Evolutionary conservation across 1,140 invertebrate species (phyloP).

Genomic region (Leptinotarsa lineolata): DNA sequence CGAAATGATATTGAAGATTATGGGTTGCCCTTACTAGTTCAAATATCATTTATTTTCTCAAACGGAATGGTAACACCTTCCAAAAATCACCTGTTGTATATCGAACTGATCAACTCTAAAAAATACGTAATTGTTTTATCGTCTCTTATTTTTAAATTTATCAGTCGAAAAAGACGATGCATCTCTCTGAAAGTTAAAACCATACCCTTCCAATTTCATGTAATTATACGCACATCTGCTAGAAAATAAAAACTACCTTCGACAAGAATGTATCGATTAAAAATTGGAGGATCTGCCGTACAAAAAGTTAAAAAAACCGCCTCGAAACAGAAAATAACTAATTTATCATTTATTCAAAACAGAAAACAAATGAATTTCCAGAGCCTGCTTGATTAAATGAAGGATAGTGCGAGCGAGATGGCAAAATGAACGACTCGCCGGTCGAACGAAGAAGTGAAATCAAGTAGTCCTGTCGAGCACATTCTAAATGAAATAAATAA

Average conservation of each 20-base stretch:
- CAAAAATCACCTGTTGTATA: too few species aligned
- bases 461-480: slow-evolving; percentile 18
- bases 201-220: slow-evolving; percentile 2
- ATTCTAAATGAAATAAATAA: slow-evolving; percentile 30
- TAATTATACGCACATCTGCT: slow-evolving; percentile 32
- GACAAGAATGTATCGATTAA: slow-evolving; percentile 32
- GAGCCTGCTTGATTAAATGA: slow-evolving; percentile 41
- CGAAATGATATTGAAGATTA: too few species aligned
- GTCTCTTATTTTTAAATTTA: neutral
- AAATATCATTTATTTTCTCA: too few species aligned
- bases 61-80: too few species aligned
- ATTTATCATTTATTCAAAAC: slow-evolving; percentile 48
- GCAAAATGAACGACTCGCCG: slow-evolving; percentile 12
- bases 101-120: too few species aligned
- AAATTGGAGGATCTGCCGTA: slow-evolving; percentile 29
- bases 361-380: slow-evolving; percentile 51
- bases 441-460: slow-evolving; percentile 17
- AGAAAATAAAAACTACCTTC: slow-evolving; percentile 36
- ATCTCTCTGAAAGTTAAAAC: neutral
- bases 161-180: neutral
- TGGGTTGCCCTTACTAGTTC: too few species aligned
- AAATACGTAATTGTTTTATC: too few species aligned
- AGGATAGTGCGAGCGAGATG: slow-evolving; percentile 37
- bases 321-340: slow-evolving; percentile 38
- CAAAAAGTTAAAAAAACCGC: slow-evolving; percentile 24